Evolutionary conservation across 2,888 invertebrate genomes (phyloP), one percentile per base, ranked within the genome.

Genomic region (Synergus itoensis): DNA sequence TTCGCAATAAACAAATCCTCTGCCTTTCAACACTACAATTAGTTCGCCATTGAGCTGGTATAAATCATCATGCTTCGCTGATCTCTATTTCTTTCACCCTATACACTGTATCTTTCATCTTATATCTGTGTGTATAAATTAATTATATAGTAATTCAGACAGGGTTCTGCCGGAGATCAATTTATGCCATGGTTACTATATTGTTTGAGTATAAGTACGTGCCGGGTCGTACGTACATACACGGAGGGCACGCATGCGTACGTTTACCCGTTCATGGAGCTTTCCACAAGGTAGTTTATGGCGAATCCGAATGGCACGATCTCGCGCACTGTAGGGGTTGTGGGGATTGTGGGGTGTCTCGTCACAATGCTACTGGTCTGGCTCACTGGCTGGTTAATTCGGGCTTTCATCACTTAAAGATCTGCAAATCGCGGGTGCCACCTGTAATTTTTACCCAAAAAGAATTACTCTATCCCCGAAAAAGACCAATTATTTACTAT

Each of bases 231-330:
- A 64, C 64, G 40, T 36, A 7, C 4, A 36, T 5, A 36, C 5
- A 36, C 64, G 45, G 14, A 16, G n/a, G 69, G 28, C 45, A 69
- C 69, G 69, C 69, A 69, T 81, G 84, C 83, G 84, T 83, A n/a
- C n/a, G n/a, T 65, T 69, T 41, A 77, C 62, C 76, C 40, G 65
- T 69, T 69, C 69, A 69, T 48, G 28, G 69, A 48, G 78, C 69
- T 76, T 73, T 77, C 78, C 80, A 80, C 78, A 79, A 80, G 79
- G 83, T 85, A 84, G 86, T 85, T 84, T 85, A 81, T 86, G 84
- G 86, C 87, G 89, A 84, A 81, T 86, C 86, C 87, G 89, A 84
- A 81, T 86, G 84, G 86, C 87, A 88, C 87, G 88, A 86, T 86
- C 86, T 85, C 84, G 84, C 76, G 62, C 86, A 89, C 87, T 89